These are phyloP conservation scores for Machaerirhynchus nigripectus DNA, from an alignment of 2,113 vertebrate species.

Conservation along the genomic window DNA sequence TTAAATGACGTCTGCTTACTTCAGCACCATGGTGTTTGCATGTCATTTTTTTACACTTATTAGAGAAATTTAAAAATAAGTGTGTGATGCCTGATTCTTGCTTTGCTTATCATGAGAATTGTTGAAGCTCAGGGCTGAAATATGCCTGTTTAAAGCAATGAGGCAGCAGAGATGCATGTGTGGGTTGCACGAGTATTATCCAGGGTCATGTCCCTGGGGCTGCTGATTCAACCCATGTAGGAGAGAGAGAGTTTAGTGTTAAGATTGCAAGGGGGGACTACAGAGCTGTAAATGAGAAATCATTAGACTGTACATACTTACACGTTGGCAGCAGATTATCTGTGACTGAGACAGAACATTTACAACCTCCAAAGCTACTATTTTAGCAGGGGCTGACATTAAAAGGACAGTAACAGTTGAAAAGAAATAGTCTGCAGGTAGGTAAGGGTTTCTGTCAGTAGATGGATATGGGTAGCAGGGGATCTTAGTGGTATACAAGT, in stretches of 20 bases:
- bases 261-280: neutral
- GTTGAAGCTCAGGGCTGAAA: neutral
- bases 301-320: neutral
- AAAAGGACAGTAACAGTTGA: neutral
- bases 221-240: neutral
- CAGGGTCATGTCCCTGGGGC: neutral
- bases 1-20: neutral
- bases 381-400: neutral
- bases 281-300: neutral
- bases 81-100: neutral
- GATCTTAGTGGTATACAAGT: neutral
- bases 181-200: accelerated
- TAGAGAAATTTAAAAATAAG: neutral
- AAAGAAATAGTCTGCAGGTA: neutral
- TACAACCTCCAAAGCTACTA: neutral
- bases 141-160: neutral
- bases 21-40: neutral
- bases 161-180: neutral
- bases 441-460: neutral
- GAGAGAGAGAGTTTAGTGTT: neutral
- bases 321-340: neutral
- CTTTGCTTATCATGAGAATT: neutral
- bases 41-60: neutral
- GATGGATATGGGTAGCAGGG: neutral
- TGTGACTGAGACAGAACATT: neutral